phyloP scores from a whole-genome alignment of 2,797 vertebrate genomes.

The Anguilla pacifica region DNA sequence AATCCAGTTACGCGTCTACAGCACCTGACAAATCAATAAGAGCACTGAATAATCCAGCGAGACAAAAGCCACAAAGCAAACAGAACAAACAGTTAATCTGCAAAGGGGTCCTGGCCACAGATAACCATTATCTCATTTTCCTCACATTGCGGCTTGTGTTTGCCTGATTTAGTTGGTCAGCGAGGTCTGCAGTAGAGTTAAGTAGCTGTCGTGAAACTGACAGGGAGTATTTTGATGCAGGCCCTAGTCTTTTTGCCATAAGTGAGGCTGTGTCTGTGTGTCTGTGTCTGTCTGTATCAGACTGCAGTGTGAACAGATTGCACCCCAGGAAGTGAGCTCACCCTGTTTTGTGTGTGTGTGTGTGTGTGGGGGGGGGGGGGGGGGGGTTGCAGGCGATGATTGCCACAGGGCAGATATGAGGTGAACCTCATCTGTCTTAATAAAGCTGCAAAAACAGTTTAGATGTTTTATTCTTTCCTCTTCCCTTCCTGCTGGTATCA shows the following conservation, averaged over 20 bases:
- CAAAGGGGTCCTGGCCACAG: neutral
- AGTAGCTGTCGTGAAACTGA: conserved; percentile 25
- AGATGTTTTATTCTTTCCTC: conserved; percentile 25
- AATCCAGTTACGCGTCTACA: neutral
- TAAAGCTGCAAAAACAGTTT: conserved; percentile 47
- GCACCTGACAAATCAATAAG: conserved; percentile 28
- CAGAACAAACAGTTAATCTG: conserved; percentile 15
- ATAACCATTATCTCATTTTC: conserved; percentile 29
- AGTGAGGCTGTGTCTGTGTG: neutral
- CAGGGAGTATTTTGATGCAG: conserved; percentile 4
- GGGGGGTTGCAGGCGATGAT: neutral
- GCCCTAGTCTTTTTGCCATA: neutral
- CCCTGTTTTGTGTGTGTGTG: neutral
- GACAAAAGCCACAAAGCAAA: conserved; percentile 26
- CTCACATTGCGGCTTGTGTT: conserved; percentile 16
- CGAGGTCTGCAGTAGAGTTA: neutral
- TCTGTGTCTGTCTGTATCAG: neutral
- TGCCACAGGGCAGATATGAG: neutral
- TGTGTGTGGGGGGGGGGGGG: neutral
- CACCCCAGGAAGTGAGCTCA: neutral
- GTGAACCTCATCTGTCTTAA: conserved; percentile 49
- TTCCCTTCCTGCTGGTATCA: conserved; percentile 22
- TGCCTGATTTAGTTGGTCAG: conserved; percentile 32
- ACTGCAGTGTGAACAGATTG: neutral
- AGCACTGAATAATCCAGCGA: conserved; percentile 22